Base-by-base conservation (phyloP, 2,888 invertebrate genomes). In the Campoplex capitator region DNA sequence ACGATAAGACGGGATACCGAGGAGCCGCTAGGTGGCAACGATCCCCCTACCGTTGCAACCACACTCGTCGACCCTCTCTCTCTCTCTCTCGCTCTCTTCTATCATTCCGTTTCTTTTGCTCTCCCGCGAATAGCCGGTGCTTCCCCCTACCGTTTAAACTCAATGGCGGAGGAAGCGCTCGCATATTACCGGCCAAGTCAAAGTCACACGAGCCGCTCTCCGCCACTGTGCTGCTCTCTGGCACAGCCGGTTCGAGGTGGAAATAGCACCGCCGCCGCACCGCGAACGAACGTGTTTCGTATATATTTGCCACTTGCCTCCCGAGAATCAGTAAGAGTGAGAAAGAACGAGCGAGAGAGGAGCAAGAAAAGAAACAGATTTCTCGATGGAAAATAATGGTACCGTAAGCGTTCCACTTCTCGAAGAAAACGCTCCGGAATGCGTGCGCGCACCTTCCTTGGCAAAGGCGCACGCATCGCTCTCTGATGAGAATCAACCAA, bases 331-430 rank as follows among this genome's bases (percentile, higher is more conserved):
- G 86, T 42, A 35, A 48, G 51, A 45, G 45, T 6, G 67, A 67
- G 3, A 9, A 70, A 56, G 23, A 56, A 32, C 58, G 35, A 71
- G 11, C 9, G 45, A 13, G 45, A 45, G 45, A 45, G 45, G 74
- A 67, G 42, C 42, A 9, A 80, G 83, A 88, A 90, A 32, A 62
- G 62, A 62, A 62, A 62, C 16, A 62, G 58, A 73, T 62, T 80
- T 85, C 88, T 88, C 83, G 86, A 89, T 91, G 93, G 92, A 93
- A 93, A 93, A 92, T 92, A 90, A 91, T 89, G 89, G 91, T 93
- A 93, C 93, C 93, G 93, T 93, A 93, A 93, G 93, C 92, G 93
- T 92, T 92, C 93, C 90, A 93, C 92, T 93, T 93, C 91, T 91
- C 86, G 89, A 93, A 92, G 93, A 94, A 93, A 93, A 93, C 92